These are phyloP conservation scores for Podarcis siculus DNA, from an alignment of 2,797 vertebrate species.

Conservation along the genomic window DNA sequence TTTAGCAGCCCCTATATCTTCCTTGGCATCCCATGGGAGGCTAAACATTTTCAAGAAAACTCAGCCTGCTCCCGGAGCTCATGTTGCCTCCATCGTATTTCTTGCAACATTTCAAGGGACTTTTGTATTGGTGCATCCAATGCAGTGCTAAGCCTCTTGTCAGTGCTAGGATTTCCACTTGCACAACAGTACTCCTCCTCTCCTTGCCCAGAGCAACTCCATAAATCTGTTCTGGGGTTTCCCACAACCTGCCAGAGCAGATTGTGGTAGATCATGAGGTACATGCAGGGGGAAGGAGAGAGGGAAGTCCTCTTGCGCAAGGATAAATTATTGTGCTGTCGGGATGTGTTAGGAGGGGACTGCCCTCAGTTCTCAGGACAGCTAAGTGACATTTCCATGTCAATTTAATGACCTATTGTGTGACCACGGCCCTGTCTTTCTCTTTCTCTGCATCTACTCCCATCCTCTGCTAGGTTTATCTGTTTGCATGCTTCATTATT, in stretches of 20 bases:
- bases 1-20: neutral
- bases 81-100: neutral
- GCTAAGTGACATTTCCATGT: neutral
- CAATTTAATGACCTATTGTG: neutral
- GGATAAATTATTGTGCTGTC: too few species aligned
- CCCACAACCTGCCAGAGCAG: too few species aligned
- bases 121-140: neutral
- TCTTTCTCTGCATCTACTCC: neutral
- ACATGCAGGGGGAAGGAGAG: too few species aligned
- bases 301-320: too few species aligned
- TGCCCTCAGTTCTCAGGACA: neutral
- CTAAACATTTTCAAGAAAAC: neutral
- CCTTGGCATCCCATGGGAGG: neutral
- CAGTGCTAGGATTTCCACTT: too few species aligned
- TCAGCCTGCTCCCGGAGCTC: neutral
- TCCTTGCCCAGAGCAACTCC: too few species aligned
- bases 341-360: too few species aligned
- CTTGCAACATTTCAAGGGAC: neutral
- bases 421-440: neutral
- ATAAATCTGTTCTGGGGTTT: too few species aligned
- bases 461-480: slow-evolving; percentile 24
- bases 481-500: slow-evolving; percentile 33
- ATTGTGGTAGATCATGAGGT: too few species aligned
- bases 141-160: too few species aligned
- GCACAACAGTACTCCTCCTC: too few species aligned